Conservation (phyloP, 2,113 vertebrate species). For the Bos taurus region ARS-UCD2.0 NC_037357.1:118672501-118673000, state of each 20-base stretch:
- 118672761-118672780: neutral
- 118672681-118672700: neutral
- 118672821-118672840: neutral
- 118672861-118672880: neutral
- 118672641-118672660: neutral
- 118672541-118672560: neutral
- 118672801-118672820: neutral
- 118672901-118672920: too few relatives aligned
- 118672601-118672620: neutral
- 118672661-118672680: neutral
- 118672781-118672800: neutral
- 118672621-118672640: neutral
- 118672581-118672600: neutral
- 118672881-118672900: neutral
- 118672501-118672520: neutral
- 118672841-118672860: neutral
- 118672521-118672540: neutral
- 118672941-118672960: too few relatives aligned
- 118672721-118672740: neutral
- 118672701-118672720: neutral
- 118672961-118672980: too few relatives aligned
- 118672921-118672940: too few relatives aligned
- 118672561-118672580: neutral
- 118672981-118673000: too few relatives aligned
- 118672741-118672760: neutral